A percentile compares a stretch with the other conserved stretches of the same genome.
phyloP scores from a whole-genome alignment of 1,140 invertebrate genomes.

The Scylla paramamosain region DNA sequence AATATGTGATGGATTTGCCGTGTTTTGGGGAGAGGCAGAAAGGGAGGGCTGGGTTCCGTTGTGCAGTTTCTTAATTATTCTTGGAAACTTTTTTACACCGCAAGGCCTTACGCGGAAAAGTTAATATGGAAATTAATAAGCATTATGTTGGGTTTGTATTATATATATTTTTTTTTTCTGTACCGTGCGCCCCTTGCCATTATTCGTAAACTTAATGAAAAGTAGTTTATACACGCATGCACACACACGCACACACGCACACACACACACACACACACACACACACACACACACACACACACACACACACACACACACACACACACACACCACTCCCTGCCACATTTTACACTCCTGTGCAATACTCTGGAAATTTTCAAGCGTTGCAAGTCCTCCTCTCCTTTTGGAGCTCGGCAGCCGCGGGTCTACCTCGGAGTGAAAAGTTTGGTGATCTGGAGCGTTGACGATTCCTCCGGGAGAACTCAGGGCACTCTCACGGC shows the following conservation, averaged over 20 bases:
- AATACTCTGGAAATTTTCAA: slow-evolving; percentile 15
- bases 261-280: background rate
- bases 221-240: background rate
- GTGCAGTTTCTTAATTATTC: slow-evolving; percentile 13
- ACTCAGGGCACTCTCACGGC: background rate
- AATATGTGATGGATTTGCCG: background rate
- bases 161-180: too few relatives aligned
- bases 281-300: background rate
- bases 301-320: slow-evolving; percentile 18
- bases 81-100: background rate
- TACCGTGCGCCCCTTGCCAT: too few relatives aligned
- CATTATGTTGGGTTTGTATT: background rate
- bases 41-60: background rate
- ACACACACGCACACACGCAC: background rate
- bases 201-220: too few relatives aligned
- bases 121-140: background rate
- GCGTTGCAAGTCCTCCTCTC: background rate
- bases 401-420: background rate
- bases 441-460: slow-evolving; percentile 9
- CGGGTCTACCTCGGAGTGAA: background rate
- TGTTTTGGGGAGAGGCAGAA: background rate
- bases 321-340: background rate
- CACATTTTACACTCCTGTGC: slow-evolving; percentile 9
- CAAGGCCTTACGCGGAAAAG: background rate
- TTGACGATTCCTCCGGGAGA: background rate